These are phyloP conservation scores for Dromiciops gliroides DNA, from an alignment of 2,113 vertebrate species.

Conservation along the genomic window DNA sequence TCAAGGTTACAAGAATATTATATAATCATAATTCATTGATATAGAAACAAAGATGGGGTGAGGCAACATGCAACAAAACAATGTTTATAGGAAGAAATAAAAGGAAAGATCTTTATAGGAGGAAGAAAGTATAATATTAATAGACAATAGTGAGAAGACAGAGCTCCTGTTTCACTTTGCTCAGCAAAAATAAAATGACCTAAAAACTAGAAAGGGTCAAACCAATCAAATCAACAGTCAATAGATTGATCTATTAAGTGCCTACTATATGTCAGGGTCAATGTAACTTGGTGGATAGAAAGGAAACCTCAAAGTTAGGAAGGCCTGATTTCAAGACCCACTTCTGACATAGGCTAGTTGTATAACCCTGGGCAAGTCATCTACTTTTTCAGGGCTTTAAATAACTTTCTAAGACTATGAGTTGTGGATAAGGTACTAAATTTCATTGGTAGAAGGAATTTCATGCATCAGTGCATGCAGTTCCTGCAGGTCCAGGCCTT, in stretches of 20 bases:
- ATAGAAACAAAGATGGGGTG: not conserved
- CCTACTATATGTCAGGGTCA: not conserved
- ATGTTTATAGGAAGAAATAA: not conserved
- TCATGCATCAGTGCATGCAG: not conserved
- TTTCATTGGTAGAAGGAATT: not conserved
- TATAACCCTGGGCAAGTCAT: not conserved
- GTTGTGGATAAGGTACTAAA: not conserved
- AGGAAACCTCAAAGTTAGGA: not conserved
- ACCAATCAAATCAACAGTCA: not conserved
- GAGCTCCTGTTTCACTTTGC: not conserved
- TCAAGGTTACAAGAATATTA: not conserved
- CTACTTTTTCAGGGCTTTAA: not conserved
- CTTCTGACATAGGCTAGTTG: not conserved
- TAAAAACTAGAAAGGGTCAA: not conserved
- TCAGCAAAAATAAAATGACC: not conserved
- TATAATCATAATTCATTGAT: not conserved
- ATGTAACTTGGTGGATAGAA: not conserved
- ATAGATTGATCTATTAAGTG: not conserved
- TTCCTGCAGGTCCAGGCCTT: not conserved
- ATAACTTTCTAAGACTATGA: not conserved
- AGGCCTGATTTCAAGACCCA: not conserved
- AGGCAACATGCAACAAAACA: not conserved
- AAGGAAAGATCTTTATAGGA: not conserved
- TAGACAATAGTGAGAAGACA: not conserved
- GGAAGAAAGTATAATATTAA: not conserved